These are phyloP conservation scores for Podocnemis expansa DNA, from an alignment of 2,113 vertebrate genomes.

Conservation along the genomic window DNA sequence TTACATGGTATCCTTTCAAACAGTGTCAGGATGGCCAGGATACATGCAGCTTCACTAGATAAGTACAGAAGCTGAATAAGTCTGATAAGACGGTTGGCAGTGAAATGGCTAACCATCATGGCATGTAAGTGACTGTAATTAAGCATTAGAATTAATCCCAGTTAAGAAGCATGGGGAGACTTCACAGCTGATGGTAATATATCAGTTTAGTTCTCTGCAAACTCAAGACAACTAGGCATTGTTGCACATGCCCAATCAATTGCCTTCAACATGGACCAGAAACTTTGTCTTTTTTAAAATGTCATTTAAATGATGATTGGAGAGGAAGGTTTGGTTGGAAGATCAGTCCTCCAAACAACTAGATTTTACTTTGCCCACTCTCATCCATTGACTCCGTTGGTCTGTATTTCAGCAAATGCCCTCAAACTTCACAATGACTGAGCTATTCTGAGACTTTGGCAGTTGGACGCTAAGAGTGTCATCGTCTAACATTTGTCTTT, in stretches of 20 bases:
- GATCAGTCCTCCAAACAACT: background rate
- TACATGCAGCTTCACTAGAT: background rate
- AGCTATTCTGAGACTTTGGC: background rate
- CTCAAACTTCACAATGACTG: background rate
- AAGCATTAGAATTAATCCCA: background rate
- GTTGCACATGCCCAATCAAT: background rate
- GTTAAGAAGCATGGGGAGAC: background rate
- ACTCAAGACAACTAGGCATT: rapidly evolving
- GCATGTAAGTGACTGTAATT: background rate
- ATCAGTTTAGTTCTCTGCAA: background rate
- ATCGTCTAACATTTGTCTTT: constrained; percentile 32
- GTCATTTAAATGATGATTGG: background rate
- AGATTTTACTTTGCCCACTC: background rate
- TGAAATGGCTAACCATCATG: constrained; percentile 4
- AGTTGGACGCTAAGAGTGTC: background rate
- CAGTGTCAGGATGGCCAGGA: constrained; percentile 14
- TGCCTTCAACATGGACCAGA: background rate
- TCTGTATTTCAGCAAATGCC: background rate
- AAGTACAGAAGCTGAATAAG: constrained; percentile 13
- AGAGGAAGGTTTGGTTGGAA: background rate
- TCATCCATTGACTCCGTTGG: background rate
- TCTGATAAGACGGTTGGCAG: constrained; percentile 31
- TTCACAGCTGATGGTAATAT: background rate
- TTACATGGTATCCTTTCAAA: constrained; percentile 8
- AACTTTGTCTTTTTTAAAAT: background rate